Base-by-base conservation (phyloP, 2,113 vertebrate species). In the Thalassarche chlororhynchos region DNA sequence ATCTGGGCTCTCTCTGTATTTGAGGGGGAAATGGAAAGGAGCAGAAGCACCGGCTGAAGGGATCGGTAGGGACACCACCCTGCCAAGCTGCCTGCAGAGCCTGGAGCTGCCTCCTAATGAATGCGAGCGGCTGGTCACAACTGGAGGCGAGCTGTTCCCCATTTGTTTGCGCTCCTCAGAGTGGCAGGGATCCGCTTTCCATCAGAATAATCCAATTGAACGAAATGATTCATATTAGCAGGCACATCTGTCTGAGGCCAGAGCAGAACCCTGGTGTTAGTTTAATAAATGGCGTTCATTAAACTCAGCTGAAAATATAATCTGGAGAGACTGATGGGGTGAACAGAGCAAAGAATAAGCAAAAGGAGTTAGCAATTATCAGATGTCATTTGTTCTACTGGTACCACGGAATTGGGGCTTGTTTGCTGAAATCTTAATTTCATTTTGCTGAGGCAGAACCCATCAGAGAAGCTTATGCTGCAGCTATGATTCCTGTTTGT, bases 261-360 rank as follows among this genome's bases (percentile, higher is more conserved):
- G 90, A 98, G 97, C 97, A 98, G 97, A 98, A 97, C 92, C 97
- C 85, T 88, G 95, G 97, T 97, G 97, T 98, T 98, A 96, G 96
- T 97, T 98, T 98, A 98, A 98, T 98, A 98, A 98, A 98, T 98
- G 97, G 80, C 52, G 64, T 98, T 98, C 98, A 98, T 98, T 98
- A 98, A 98, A 97, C 95, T 97, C 96, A 95, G 94, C 97, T 97
- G 97, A 98, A 98, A 98, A 98, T 97, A 98, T 98, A 98, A 98
- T 98, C 97, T 97, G 94, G 94, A 96, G 98, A 98, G 98, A 98
- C 94, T 93, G 98, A 97, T 98, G 97, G 95, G 96, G 97, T 97
- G 96, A 96, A 94, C 96, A 91, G 96, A 97, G 96, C 97, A 97
- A 96, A 97, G 98, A 98, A 98, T 98, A 97, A 98, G 97, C 97